These are phyloP conservation scores for Drosophila pegasa DNA, from an alignment of 2,888 invertebrate species.

Conservation along the genomic window DNA sequence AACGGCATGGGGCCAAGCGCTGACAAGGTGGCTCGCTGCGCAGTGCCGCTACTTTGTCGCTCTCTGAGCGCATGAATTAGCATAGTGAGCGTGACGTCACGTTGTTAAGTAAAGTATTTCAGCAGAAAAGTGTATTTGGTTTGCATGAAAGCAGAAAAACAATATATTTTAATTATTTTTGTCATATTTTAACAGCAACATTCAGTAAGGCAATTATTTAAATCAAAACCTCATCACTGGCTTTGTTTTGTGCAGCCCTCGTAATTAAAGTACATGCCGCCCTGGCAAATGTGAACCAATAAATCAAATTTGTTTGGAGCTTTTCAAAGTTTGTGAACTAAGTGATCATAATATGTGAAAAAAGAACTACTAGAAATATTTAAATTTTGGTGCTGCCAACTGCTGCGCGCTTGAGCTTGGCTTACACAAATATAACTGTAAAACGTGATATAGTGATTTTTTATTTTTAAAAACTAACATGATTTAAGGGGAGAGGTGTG, in stretches of 20 bases:
- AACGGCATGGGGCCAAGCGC: slow-evolving; percentile 18
- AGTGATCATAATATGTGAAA: neutral
- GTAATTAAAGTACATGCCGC: neutral
- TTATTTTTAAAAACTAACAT: neutral
- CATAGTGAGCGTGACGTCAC: slow-evolving; percentile 29
- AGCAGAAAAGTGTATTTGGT: neutral
- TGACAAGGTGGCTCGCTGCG: slow-evolving; percentile 26
- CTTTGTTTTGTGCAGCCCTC: slow-evolving; percentile 1
- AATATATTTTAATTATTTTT: neutral
- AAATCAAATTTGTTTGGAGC: neutral
- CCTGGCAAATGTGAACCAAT: slow-evolving; percentile 2
- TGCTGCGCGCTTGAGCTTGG: neutral
- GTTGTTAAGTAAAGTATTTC: neutral
- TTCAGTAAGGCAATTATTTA: neutral
- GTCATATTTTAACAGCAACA: neutral
- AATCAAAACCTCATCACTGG: neutral
- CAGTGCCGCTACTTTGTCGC: neutral
- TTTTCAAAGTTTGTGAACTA: neutral
- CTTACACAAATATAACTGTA: neutral
- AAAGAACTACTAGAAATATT: neutral
- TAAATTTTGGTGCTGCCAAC: neutral
- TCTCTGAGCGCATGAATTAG: slow-evolving; percentile 21
- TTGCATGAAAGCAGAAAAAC: too few relatives aligned
- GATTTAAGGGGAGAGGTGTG: neutral
- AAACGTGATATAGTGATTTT: neutral